Conservation (phyloP, 1,140 invertebrate species). For the Drosophila repleta region DNA sequence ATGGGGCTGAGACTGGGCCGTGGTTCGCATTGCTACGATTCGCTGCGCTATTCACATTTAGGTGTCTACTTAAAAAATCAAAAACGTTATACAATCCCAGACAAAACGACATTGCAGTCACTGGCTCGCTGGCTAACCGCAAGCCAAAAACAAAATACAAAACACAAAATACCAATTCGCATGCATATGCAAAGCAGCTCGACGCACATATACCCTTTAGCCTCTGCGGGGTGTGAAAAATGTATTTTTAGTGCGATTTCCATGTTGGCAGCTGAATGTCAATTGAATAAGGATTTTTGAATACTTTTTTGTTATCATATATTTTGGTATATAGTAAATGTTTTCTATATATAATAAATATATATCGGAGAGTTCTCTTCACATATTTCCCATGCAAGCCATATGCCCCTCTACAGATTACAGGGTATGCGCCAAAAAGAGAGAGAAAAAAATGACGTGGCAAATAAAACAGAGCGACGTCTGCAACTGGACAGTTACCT, state of each 20-base stretch:
- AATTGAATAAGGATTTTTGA: too few species aligned
- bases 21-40: conserved; percentile 68
- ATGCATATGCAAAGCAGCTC: not conserved
- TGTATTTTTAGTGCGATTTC: not conserved
- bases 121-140: conserved; percentile 35
- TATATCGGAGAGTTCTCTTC: too few species aligned
- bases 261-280: not conserved
- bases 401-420: not conserved
- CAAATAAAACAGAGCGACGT: conserved; percentile 77
- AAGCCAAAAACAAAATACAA: conserved; percentile 22
- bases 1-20: conserved; percentile 39
- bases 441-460: conserved; percentile 67
- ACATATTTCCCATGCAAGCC: not conserved
- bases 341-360: too few species aligned
- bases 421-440: conserved; percentile 20
- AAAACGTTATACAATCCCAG: conserved; percentile 76
- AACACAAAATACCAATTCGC: conserved; percentile 6
- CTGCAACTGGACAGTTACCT: conserved; percentile 36
- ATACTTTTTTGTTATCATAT: too few species aligned
- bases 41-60: conserved; percentile 81
- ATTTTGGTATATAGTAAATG: too few species aligned
- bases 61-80: conserved; percentile 81
- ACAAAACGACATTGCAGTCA: conserved; percentile 52
- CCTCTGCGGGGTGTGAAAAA: not conserved
- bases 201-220: conserved; percentile 14